A percentile compares a stretch with the other conserved stretches of the same genome.
phyloP scores from a whole-genome alignment of 2,113 vertebrate species.

The Aythya baeri region DNA sequence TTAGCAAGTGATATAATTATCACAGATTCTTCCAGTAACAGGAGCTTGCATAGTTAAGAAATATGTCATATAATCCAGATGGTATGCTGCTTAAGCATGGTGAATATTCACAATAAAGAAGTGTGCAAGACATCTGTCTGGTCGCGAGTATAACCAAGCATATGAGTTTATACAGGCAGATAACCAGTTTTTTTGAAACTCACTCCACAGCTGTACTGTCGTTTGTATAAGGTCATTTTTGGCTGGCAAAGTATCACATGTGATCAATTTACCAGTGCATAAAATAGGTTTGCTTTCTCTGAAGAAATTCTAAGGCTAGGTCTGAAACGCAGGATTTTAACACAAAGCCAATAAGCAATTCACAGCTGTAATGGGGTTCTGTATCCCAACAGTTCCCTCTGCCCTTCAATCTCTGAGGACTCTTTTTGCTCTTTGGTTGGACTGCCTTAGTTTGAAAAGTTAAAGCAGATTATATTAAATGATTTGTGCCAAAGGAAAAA shows the following conservation, averaged over 20 bases:
- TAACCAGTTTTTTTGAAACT: neutral
- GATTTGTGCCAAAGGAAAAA: constrained; percentile 61
- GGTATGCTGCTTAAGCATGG: constrained; percentile 1
- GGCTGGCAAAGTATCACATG: neutral
- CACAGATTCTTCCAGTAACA: constrained; percentile 19
- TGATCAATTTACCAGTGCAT: neutral
- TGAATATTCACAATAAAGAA: constrained; percentile 9
- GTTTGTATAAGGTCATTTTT: neutral
- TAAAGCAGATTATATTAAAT: constrained; percentile 21
- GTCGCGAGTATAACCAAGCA: neutral
- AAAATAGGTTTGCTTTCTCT: neutral
- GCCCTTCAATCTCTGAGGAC: neutral
- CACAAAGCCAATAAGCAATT: neutral
- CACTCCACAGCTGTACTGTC: neutral
- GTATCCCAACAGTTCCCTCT: neutral
- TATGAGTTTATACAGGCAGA: neutral
- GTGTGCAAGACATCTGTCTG: constrained; percentile 39
- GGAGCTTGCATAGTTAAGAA: constrained; percentile 8
- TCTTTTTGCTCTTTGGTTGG: constrained; percentile 2
- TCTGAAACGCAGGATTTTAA: neutral
- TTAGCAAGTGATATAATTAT: constrained; percentile 14
- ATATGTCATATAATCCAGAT: constrained; percentile 13
- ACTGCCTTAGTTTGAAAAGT: constrained; percentile 13
- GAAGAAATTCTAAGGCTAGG: neutral
- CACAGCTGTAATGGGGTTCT: neutral